Evolutionary conservation across 2,797 vertebrate species (phyloP).

Genomic region (Antennarius maculatus): DNA sequence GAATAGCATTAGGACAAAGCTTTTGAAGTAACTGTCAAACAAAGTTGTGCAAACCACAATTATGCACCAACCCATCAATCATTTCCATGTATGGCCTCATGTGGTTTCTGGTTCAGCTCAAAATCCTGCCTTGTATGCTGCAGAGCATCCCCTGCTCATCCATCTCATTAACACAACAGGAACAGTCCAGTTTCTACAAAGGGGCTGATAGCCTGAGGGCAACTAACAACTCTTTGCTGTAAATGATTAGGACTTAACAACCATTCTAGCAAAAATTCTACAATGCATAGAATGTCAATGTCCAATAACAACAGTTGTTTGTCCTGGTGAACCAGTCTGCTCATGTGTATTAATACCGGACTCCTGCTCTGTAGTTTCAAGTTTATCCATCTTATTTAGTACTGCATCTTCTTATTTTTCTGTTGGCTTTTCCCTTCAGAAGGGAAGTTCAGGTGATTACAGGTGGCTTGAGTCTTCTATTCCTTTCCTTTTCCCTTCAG

Average conservation of each 20-base stretch:
- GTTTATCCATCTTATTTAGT: conserved; percentile 29
- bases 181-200: conserved; percentile 56
- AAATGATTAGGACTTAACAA: conserved; percentile 70
- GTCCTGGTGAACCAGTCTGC: conserved; percentile 60
- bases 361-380: conserved; percentile 33
- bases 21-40: conserved; percentile 11
- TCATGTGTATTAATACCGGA: conserved; percentile 60
- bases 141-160: conserved; percentile 42
- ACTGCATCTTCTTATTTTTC: conserved; percentile 16
- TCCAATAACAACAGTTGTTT: conserved; percentile 73
- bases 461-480: too few species aligned
- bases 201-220: conserved; percentile 51
- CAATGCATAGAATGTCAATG: conserved; percentile 59
- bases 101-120: conserved; percentile 17
- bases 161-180: conserved; percentile 63
- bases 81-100: conserved; percentile 15
- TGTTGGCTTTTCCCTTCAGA: conserved; percentile 1
- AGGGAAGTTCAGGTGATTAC: too few species aligned
- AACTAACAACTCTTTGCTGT: conserved; percentile 60
- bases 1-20: neutral
- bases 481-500: too few species aligned
- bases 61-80: conserved; percentile 4
- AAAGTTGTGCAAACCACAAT: neutral
- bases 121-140: conserved; percentile 18
- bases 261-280: conserved; percentile 54